phyloP scores from a whole-genome alignment of 2,797 vertebrate species.

The Nasua narica region DNA sequence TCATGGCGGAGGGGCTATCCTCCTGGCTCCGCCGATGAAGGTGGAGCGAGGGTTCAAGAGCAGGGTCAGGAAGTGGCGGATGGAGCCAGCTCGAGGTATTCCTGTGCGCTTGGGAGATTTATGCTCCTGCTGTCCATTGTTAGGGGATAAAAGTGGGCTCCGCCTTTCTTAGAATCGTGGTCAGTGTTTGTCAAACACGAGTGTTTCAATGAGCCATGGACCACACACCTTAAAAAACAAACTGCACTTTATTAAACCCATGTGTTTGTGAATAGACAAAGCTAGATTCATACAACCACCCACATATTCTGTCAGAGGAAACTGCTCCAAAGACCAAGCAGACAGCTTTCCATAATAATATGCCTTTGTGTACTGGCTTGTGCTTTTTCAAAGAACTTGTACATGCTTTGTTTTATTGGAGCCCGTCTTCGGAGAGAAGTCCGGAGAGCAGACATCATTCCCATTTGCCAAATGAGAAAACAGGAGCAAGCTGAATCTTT shows the following conservation, averaged over 20 bases:
- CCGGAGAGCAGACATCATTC: neutral
- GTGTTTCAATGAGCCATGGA: conserved; percentile 60
- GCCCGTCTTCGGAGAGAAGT: neutral
- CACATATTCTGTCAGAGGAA: conserved; percentile 71
- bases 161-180: conserved; percentile 51
- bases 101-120: conserved; percentile 59
- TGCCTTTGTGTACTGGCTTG: conserved; percentile 66
- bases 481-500: neutral
- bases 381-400: conserved; percentile 37
- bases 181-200: conserved; percentile 68
- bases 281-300: conserved; percentile 75
- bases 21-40: conserved; percentile 77
- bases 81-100: conserved; percentile 59
- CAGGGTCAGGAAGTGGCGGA: conserved; percentile 68
- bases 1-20: conserved; percentile 73
- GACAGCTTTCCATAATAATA: conserved; percentile 68
- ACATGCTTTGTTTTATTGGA: conserved; percentile 52
- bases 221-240: conserved; percentile 79
- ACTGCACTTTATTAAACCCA: conserved; percentile 73
- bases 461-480: neutral
- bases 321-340: conserved; percentile 65
- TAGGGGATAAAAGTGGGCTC: conserved; percentile 38
- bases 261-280: conserved; percentile 78
- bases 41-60: conserved; percentile 72
- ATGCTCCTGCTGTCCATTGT: conserved; percentile 55